Conservation (phyloP, 2,113 vertebrate species). For the Xiphorhynchus elegans region DNA sequence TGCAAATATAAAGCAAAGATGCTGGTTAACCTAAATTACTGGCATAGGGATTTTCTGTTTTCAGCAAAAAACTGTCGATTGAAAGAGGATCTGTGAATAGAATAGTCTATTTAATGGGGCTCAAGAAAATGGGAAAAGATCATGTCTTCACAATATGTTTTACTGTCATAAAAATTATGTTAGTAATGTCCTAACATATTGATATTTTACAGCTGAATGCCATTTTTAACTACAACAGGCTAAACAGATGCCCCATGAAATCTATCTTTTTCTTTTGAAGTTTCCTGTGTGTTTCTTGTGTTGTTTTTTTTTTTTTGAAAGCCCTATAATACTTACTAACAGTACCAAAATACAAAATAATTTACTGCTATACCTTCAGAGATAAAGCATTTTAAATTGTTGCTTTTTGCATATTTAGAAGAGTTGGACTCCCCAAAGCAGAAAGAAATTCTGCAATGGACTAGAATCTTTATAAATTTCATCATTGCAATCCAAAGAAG, state of each 20-base stretch:
- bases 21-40: not conserved
- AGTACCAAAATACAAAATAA: not conserved
- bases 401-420: not conserved
- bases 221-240: slow-evolving; percentile 31
- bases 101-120: not conserved
- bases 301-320: not conserved
- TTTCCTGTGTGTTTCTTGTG: not conserved
- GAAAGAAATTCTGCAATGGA: not conserved
- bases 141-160: slow-evolving; percentile 32
- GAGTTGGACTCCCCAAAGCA: not conserved
- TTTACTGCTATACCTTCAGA: not conserved
- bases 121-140: slow-evolving; percentile 8
- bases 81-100: not conserved
- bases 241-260: slow-evolving; percentile 52
- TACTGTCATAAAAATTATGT: slow-evolving; percentile 57
- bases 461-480: not conserved
- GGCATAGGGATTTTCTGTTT: not conserved
- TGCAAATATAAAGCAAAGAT: not conserved
- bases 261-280: slow-evolving; percentile 52
- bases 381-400: not conserved
- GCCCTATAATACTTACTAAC: not conserved
- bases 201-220: slow-evolving; percentile 59
- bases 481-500: not conserved
- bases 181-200: slow-evolving; percentile 58
- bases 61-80: not conserved